These are phyloP conservation scores for Myocastor coypus DNA, from an alignment of 2,113 vertebrate genomes.

Conservation along the genomic window DNA sequence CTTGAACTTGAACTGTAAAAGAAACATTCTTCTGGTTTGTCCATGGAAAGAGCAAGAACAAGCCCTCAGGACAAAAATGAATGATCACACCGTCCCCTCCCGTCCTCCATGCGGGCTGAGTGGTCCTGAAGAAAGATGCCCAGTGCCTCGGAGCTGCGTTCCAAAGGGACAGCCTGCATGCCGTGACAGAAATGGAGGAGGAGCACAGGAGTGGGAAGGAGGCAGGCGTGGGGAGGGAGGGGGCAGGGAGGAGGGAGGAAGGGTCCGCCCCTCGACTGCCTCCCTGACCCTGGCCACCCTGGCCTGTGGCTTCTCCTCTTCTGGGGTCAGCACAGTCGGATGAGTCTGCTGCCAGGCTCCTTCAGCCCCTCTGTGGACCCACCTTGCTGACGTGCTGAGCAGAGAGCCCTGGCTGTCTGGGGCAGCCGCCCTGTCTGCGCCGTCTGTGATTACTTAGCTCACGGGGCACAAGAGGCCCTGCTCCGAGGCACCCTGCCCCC, in stretches of 20 bases:
- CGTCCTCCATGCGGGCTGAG: neutral
- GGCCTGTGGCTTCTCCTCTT: neutral
- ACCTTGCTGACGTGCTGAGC: neutral
- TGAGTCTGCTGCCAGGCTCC: neutral
- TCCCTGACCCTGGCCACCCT: neutral
- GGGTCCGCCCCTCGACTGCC: neutral
- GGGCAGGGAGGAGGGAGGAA: neutral
- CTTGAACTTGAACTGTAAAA: neutral
- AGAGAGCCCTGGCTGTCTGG: neutral
- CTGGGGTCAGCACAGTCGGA: neutral
- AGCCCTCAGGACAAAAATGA: neutral
- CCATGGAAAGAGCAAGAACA: neutral
- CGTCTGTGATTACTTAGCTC: neutral
- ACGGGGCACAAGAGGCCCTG: neutral
- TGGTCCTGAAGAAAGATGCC: neutral
- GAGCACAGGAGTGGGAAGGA: neutral
- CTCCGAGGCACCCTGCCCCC: neutral
- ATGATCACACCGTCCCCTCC: neutral
- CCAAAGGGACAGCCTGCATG: neutral
- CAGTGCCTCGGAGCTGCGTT: neutral
- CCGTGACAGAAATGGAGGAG: neutral
- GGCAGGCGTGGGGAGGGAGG: rapidly evolving
- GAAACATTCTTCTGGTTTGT: neutral
- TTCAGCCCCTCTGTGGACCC: neutral
- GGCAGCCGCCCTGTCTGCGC: neutral